A percentile compares a stretch with the other conserved stretches of the same genome.
Evolutionary conservation across 2,888 invertebrate genomes (phyloP).

Genomic region (Celastrina argiolus): DNA sequence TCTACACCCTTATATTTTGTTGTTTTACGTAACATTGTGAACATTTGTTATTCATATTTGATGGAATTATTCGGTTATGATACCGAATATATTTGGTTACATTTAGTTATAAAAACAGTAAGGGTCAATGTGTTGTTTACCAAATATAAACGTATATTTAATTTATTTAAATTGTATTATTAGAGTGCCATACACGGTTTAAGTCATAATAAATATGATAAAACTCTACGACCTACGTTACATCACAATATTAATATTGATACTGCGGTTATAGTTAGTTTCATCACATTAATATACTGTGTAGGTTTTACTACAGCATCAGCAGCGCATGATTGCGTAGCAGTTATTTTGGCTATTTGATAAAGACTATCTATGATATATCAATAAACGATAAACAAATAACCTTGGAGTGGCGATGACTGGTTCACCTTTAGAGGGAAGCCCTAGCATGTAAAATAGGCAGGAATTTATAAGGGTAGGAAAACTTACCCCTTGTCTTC

Average conservation of each 20-base stretch:
- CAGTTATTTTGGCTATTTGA: too few species aligned
- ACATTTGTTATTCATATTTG: slow-evolving; percentile 4
- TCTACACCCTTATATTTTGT: background rate
- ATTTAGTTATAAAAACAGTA: background rate
- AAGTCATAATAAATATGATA: slow-evolving; percentile 6
- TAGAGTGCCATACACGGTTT: background rate
- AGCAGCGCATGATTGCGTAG: background rate
- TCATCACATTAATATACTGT: background rate
- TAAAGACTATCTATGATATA: too few species aligned
- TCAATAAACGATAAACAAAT: too few species aligned
- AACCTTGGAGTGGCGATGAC: too few species aligned
- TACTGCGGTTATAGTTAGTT: background rate
- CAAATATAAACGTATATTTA: background rate
- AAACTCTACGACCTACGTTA: slow-evolving; percentile 4
- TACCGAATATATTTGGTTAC: slow-evolving; percentile 1
- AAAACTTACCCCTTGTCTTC: too few species aligned
- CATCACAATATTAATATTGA: background rate
- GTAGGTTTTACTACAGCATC: background rate
- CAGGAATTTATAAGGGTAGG: too few species aligned
- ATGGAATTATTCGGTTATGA: background rate
- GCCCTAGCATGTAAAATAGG: too few species aligned
- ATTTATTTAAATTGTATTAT: background rate
- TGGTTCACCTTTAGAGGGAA: too few species aligned
- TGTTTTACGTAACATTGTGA: background rate
- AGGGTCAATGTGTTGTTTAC: background rate